phyloP scores from a whole-genome alignment of 2,888 invertebrate genomes.

The Leucophenga montana region DNA sequence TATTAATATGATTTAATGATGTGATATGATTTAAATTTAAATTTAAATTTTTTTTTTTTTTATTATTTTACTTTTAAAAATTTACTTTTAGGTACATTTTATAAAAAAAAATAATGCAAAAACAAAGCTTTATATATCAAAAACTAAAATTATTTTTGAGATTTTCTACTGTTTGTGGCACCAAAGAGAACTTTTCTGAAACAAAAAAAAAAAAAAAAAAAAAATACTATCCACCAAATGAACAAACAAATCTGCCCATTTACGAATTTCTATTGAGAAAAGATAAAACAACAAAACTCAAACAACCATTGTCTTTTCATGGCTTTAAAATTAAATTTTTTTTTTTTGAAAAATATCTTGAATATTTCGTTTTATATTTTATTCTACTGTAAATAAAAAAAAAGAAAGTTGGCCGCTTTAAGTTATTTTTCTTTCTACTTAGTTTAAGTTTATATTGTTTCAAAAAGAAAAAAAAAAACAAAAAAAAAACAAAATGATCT shows the following conservation, averaged over 20 bases:
- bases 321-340: slow-evolving; percentile 34
- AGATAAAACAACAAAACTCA: slow-evolving; percentile 34
- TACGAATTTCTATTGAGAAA: slow-evolving; percentile 34
- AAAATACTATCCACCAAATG: slow-evolving; percentile 14
- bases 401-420: slow-evolving; percentile 37
- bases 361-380: slow-evolving; percentile 11
- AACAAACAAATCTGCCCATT: slow-evolving; percentile 27
- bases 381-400: slow-evolving; percentile 40
- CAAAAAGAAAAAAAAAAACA: slow-evolving; percentile 7
- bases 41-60: slow-evolving; percentile 21
- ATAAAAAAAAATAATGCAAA: neutral
- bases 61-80: slow-evolving; percentile 24
- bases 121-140: neutral
- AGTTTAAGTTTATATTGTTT: slow-evolving; percentile 31
- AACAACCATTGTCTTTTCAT: slow-evolving; percentile 44
- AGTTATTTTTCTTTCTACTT: slow-evolving; percentile 33
- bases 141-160: slow-evolving; percentile 13
- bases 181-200: slow-evolving; percentile 82
- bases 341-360: slow-evolving; percentile 35
- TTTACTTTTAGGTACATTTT: neutral
- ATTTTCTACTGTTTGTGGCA: slow-evolving; percentile 76
- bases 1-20: slow-evolving; percentile 30
- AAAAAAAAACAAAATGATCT: neutral
- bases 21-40: slow-evolving; percentile 19
- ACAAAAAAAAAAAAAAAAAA: slow-evolving; percentile 72